Evolutionary conservation across 2,113 vertebrate species (phyloP).

Genomic region (Catagonus wagneri): DNA sequence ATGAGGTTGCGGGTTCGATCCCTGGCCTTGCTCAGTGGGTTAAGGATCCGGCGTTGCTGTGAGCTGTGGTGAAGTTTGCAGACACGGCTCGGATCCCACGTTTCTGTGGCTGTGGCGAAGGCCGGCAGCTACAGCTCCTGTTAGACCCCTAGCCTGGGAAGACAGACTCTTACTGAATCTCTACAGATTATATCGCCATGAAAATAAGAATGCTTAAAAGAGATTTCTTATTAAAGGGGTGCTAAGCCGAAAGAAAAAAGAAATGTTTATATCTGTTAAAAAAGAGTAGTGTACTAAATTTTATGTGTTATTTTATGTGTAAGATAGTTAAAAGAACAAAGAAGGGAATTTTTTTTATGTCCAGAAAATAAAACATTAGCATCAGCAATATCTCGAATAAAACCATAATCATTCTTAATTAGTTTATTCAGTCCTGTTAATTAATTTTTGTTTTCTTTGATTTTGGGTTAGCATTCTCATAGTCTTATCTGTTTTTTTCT

Average conservation of each 20-base stretch:
- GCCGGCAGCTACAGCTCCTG: no score
- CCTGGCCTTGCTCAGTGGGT: no score
- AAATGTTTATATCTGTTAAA: not conserved
- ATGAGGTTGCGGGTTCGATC: no score
- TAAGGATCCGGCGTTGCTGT: no score
- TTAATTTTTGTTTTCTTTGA: not conserved
- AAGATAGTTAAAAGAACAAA: not conserved
- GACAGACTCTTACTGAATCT: not conserved
- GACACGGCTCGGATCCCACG: no score
- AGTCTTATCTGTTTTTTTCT: not conserved
- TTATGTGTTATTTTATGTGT: not conserved
- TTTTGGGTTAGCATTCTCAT: not conserved
- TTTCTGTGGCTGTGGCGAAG: no score
- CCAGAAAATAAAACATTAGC: not conserved
- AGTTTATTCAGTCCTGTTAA: not conserved
- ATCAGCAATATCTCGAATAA: not conserved
- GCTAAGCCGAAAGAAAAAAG: not conserved
- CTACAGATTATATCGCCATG: not conserved
- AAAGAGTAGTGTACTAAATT: not conserved
- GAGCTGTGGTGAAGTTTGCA: no score
- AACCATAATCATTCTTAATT: not conserved
- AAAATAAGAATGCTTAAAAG: not conserved
- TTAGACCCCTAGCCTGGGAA: no score
- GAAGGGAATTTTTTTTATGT: not conserved
- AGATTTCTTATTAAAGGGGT: not conserved